Conservation (phyloP, 1,140 invertebrate species). For the Drosophila sp. region DNA sequence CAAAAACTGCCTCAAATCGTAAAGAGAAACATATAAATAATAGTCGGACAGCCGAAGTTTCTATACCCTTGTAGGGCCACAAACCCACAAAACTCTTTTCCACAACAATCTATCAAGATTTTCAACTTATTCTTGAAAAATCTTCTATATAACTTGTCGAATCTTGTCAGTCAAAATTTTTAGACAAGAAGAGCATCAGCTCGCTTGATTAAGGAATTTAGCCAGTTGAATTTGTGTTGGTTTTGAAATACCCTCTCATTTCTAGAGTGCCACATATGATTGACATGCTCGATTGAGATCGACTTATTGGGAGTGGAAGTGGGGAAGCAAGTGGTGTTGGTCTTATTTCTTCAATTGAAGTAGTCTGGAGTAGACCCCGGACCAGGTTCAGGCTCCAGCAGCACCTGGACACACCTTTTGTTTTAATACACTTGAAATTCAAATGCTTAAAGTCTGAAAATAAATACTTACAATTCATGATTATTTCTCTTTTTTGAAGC, state of each 20-base stretch:
- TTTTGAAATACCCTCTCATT: no score
- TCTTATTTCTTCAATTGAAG: neutral
- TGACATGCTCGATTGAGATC: constrained; percentile 47
- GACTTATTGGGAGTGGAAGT: constrained; percentile 31
- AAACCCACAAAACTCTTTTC: no score
- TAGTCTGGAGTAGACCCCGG: neutral
- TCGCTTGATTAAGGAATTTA: no score
- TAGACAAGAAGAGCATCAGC: no score
- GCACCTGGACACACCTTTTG: constrained; percentile 11
- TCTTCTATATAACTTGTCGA: no score
- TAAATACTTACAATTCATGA: constrained; percentile 13
- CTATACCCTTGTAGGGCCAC: neutral
- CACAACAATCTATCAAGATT: no score
- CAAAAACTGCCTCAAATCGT: neutral
- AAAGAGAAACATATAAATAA: neutral
- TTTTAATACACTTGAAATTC: constrained; percentile 10
- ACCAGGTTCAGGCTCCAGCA: neutral
- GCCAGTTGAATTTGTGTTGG: no score
- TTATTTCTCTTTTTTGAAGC: constrained; percentile 8
- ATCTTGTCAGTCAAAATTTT: no score
- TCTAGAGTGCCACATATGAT: constrained; percentile 16
- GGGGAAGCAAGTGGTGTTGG: constrained; percentile 28
- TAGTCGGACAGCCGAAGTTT: neutral
- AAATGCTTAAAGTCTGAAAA: constrained; percentile 12
- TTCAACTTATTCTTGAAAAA: no score